phyloP scores from a whole-genome alignment of 2,113 vertebrate genomes.

The Pavo muticus region DNA sequence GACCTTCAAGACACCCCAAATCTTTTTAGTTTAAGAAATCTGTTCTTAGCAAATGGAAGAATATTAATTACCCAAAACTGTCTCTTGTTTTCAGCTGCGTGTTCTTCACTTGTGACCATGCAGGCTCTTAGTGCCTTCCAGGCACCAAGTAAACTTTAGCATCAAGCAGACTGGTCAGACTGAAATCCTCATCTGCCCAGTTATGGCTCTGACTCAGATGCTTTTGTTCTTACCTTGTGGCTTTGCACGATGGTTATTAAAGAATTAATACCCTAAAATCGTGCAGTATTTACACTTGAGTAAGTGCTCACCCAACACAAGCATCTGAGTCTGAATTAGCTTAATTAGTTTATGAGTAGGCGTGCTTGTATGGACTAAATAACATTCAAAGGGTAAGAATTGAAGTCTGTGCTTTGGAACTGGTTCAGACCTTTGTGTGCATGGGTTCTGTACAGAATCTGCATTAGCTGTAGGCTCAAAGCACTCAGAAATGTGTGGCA shows the following conservation, averaged over 20 bases:
- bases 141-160: neutral
- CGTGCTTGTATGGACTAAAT: neutral
- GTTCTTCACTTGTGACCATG: neutral
- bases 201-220: neutral
- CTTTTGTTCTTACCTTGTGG: neutral
- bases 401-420: neutral
- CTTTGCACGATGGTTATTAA: neutral
- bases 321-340: neutral
- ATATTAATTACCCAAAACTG: neutral
- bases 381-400: neutral
- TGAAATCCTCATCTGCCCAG: neutral
- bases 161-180: neutral
- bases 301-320: neutral
- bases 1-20: neutral
- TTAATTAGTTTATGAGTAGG: neutral
- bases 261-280: neutral
- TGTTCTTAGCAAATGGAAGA: neutral
- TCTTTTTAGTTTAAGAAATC: neutral
- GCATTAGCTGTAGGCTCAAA: neutral
- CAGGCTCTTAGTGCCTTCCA: neutral
- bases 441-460: neutral
- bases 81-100: neutral
- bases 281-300: neutral
- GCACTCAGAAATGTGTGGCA: neutral
- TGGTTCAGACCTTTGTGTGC: neutral